phyloP scores from a whole-genome alignment of 2,113 vertebrate species.

The Mirza zaza region DNA sequence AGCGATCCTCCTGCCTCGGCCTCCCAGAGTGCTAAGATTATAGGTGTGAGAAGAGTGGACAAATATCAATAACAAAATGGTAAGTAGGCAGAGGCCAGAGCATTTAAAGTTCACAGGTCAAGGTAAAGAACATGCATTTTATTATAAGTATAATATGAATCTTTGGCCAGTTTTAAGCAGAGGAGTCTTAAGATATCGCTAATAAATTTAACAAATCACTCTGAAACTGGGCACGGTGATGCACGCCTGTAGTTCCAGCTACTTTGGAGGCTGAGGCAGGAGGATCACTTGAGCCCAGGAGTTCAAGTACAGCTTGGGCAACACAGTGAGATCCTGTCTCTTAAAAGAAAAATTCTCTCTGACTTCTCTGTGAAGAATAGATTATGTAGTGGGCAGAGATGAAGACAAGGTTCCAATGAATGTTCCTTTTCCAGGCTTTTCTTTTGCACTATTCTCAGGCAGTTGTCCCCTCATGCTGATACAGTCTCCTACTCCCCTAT shows the following conservation, averaged over 20 bases:
- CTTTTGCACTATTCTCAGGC: not conserved
- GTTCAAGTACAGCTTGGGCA: too few species aligned
- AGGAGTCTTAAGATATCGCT: not conserved
- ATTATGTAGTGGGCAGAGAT: not conserved
- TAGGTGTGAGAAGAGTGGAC: too few species aligned
- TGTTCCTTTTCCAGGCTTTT: not conserved
- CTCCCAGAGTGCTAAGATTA: too few species aligned
- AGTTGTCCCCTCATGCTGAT: not conserved
- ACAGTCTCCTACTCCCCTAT: not conserved
- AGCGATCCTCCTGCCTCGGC: too few species aligned
- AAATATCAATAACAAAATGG: not conserved
- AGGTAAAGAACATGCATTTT: not conserved
- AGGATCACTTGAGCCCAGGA: too few species aligned
- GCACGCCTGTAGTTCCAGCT: too few species aligned
- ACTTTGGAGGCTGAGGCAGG: too few species aligned
- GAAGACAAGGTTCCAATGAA: not conserved
- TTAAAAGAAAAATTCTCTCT: not conserved
- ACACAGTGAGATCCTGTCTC: too few species aligned
- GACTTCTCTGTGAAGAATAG: constrained; percentile 5
- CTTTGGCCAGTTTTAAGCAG: not conserved
- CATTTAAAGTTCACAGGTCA: not conserved
- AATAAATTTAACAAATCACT: constrained; percentile 15
- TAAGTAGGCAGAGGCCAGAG: not conserved
- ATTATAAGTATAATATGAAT: not conserved
- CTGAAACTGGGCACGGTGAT: not conserved